Evolutionary conservation across 1,140 invertebrate species (phyloP).

Genomic region (Tetramorium simillimum): DNA sequence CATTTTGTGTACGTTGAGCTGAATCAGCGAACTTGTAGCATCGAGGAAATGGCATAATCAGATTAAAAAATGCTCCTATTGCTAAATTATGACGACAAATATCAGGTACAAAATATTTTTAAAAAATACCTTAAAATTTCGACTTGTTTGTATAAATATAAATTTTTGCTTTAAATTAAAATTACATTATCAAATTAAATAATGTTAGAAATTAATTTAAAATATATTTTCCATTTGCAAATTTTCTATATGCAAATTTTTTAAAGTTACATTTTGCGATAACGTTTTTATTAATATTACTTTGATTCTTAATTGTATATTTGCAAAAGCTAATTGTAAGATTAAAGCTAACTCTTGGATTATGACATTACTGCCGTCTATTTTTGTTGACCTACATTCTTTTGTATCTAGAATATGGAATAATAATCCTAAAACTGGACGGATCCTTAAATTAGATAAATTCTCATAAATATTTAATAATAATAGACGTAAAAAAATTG

Average conservation of each 20-base stretch:
- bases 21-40: not conserved
- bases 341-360: constrained; percentile 12
- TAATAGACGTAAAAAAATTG: not conserved
- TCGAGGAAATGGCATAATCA: not conserved
- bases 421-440: not conserved
- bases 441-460: not conserved
- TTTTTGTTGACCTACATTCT: not conserved
- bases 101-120: not conserved
- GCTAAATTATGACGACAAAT: not conserved
- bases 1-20: not conserved
- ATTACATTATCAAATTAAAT: not conserved
- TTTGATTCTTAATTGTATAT: not conserved
- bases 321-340: not conserved
- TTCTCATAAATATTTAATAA: not conserved
- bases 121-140: not conserved
- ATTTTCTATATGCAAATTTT: not conserved
- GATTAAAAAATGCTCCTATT: not conserved
- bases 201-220: not conserved
- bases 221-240: not conserved
- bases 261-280: not conserved
- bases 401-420: not conserved
- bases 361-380: not conserved
- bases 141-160: not conserved
- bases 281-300: constrained; percentile 1
- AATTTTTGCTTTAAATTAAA: not conserved